Evolutionary conservation across 2,113 vertebrate species (phyloP).

Genomic region (Ploceus nigricollis): DNA sequence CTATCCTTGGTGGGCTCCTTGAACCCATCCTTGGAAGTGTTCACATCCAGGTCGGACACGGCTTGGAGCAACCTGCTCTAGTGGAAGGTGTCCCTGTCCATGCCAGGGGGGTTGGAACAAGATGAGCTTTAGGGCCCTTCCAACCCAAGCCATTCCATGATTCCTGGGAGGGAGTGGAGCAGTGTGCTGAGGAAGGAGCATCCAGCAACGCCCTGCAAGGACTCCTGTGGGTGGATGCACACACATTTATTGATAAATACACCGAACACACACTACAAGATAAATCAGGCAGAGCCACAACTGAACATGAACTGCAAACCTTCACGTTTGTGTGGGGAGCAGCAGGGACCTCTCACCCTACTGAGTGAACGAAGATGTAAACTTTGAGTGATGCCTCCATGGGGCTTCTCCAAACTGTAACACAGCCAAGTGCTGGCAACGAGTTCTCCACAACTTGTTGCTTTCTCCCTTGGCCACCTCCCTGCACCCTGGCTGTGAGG

Average conservation of each 20-base stretch:
- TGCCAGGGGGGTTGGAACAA: not conserved
- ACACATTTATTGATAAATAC: conserved; percentile 51
- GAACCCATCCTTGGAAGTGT: not conserved
- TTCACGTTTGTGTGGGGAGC: not conserved
- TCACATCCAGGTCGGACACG: not conserved
- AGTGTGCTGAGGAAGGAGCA: not conserved
- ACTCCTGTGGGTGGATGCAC: not conserved
- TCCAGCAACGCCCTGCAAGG: not conserved
- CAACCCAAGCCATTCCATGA: not conserved
- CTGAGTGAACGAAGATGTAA: not conserved
- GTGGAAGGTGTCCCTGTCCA: not conserved
- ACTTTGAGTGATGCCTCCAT: not conserved
- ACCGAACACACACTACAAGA: not conserved
- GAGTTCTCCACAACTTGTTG: not conserved
- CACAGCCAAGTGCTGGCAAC: not conserved
- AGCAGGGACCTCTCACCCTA: not conserved
- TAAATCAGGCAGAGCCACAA: not conserved
- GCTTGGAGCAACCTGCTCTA: not conserved
- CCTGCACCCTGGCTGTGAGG: not conserved
- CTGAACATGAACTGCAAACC: not conserved
- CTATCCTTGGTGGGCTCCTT: not conserved
- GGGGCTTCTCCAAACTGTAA: not conserved
- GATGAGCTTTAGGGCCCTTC: not conserved
- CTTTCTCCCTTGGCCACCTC: not conserved
- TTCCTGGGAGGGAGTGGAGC: not conserved